A percentile compares a stretch with the other conserved stretches of the same genome.
These are phyloP conservation scores for Tyrophagus putrescentiae DNA, from an alignment of 1,140 invertebrate species.

Conservation along the genomic window DNA sequence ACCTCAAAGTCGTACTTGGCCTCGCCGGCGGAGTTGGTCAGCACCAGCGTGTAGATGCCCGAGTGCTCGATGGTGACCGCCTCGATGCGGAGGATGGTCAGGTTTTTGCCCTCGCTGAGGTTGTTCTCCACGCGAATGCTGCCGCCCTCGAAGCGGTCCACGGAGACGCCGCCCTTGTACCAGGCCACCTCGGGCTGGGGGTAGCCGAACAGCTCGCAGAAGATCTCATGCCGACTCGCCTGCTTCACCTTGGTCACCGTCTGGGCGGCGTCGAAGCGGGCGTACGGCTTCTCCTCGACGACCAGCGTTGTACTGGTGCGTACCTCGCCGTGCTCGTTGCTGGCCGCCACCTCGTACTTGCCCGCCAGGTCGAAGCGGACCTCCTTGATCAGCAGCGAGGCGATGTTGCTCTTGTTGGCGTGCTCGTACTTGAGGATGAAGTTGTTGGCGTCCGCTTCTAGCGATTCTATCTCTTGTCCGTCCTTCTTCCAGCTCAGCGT, in stretches of 20 bases:
- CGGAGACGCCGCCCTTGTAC: conserved; percentile 43
- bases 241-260: conserved; percentile 36
- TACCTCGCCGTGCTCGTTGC: conserved; percentile 52
- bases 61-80: conserved; percentile 45
- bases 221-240: conserved; percentile 42
- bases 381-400: conserved; percentile 51
- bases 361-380: conserved; percentile 47
- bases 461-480: conserved; percentile 27
- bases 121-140: conserved; percentile 42
- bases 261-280: conserved; percentile 45
- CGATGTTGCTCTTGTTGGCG: conserved; percentile 42
- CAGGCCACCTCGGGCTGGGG: conserved; percentile 49
- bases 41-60: conserved; percentile 48
- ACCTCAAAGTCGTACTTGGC: conserved; percentile 53
- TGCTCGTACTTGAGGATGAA: conserved; percentile 2
- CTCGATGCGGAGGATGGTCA: conserved; percentile 45
- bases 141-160: conserved; percentile 31
- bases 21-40: conserved; percentile 51
- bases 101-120: too few relatives aligned
- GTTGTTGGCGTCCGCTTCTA: neutral
- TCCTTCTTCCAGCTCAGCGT: conserved; percentile 55
- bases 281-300: conserved; percentile 43
- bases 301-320: conserved; percentile 39
- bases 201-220: conserved; percentile 47
- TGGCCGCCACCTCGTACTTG: conserved; percentile 49